These are phyloP conservation scores for Enoplosus armatus DNA, from an alignment of 2,797 vertebrate genomes.

Conservation along the genomic window DNA sequence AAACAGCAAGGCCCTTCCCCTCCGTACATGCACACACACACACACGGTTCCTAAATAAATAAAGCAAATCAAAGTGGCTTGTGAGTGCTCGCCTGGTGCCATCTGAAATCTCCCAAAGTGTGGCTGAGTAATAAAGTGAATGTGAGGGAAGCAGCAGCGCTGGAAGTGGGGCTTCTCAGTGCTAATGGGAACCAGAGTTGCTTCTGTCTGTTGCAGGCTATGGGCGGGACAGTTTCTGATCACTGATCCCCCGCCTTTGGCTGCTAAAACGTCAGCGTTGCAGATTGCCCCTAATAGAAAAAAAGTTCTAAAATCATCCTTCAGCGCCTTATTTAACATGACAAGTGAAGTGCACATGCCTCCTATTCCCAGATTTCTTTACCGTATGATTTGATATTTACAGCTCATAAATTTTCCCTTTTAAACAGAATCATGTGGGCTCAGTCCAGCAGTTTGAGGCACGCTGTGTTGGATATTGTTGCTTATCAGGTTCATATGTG, in stretches of 20 bases:
- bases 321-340: conserved; percentile 64
- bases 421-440: conserved; percentile 62
- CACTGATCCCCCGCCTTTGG: conserved; percentile 58
- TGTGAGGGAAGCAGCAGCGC: conserved; percentile 79
- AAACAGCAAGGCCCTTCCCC: conserved; percentile 62
- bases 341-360: conserved; percentile 67
- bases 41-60: conserved; percentile 79
- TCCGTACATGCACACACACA: conserved; percentile 39
- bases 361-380: conserved; percentile 64
- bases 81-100: conserved; percentile 80
- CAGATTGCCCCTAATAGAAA: conserved; percentile 47
- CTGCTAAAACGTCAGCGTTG: conserved; percentile 62
- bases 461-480: conserved; percentile 49
- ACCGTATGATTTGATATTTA: conserved; percentile 74
- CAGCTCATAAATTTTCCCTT: conserved; percentile 65
- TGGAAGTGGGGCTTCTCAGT: conserved; percentile 78
- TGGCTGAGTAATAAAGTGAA: conserved; percentile 87
- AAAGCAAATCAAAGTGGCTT: conserved; percentile 83
- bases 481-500: conserved; percentile 60
- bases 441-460: conserved; percentile 41
- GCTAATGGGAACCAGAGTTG: conserved; percentile 87
- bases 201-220: conserved; percentile 83
- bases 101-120: conserved; percentile 85
- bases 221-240: conserved; percentile 74
- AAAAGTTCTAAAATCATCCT: conserved; percentile 54